Base-by-base conservation (phyloP, 2,888 invertebrate genomes). In the Thymelicus sylvestris region DNA sequence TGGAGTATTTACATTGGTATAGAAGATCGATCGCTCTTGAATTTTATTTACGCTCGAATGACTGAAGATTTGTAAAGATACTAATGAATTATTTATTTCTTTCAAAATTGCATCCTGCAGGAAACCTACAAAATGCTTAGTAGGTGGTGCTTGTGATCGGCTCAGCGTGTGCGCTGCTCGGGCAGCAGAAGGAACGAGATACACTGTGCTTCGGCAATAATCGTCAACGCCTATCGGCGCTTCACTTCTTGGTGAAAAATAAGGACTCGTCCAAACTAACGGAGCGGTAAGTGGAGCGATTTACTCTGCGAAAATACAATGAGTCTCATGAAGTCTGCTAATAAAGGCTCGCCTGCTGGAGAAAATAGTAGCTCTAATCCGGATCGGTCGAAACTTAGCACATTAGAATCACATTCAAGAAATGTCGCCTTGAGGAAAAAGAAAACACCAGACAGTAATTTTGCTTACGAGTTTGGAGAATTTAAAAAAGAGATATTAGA, bases 1-100 rank as follows among this genome's bases (percentile, higher is more conserved):
- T 47, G 41, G 24, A 13, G 48, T 44, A 61, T 41, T 8, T n/a
- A 47, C 61, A 38, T 50, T 31, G 57, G 2, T 63, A 63, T 48
- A 48, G 63, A 63, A 50, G 48, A 63, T 48, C 44, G 12, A 7
- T 50, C 31, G 63, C 4, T 63, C 47, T 62, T 62, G 62, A 50
- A 38, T 50, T n/a, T n/a, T 48, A 38, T 7, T 63, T 38, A 48
- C 57, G 57, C 31, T 31, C 31, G 57, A 57, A 57, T 31, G 13
- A 6, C 12, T 57, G 8, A 10, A 31, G 24, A 31, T 57, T 31
- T 31, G 5, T 31, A 0, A 31, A 31, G 7, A 44, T 44, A 6
- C 8, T 7, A 10, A 7, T 10, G 44, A 44, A 44, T 44, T 7
- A 44, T 31, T 31, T 31, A 31, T 31, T 31, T 31, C 31, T 31